These are phyloP conservation scores for Heterochromis multidens DNA, from an alignment of 2,113 vertebrate genomes.

Conservation along the genomic window DNA sequence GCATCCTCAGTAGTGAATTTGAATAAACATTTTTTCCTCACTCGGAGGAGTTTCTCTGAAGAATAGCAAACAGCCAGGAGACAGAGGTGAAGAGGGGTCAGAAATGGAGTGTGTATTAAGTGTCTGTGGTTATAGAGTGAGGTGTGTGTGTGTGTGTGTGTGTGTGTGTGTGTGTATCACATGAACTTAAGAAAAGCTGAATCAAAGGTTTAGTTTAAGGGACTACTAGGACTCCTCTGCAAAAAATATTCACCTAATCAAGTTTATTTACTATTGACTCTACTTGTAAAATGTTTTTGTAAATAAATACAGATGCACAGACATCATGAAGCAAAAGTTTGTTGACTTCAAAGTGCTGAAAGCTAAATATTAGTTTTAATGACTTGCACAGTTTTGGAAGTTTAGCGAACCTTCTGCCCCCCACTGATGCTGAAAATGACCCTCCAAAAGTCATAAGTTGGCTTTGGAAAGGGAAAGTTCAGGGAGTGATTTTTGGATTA, in stretches of 20 bases:
- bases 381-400: neutral
- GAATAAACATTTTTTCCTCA: slow-evolving; percentile 64
- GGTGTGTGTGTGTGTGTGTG: neutral
- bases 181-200: neutral
- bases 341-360: neutral
- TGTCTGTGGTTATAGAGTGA: slow-evolving; percentile 11
- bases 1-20: slow-evolving; percentile 69
- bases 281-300: neutral
- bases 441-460: neutral
- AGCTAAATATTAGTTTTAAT: neutral
- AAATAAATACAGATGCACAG: neutral
- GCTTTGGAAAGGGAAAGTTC: neutral
- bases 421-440: neutral
- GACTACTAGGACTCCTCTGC: neutral
- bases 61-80: slow-evolving; percentile 59
- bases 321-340: neutral
- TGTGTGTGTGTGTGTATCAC: neutral
- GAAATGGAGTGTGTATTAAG: slow-evolving; percentile 24
- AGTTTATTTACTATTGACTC: neutral
- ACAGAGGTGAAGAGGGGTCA: slow-evolving; percentile 55
- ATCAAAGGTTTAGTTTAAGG: neutral
- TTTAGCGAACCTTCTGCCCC: neutral
- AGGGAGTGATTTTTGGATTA: neutral
- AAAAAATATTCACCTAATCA: neutral
- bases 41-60: slow-evolving; percentile 31